A percentile compares a stretch with the other conserved stretches of the same genome.
Evolutionary conservation across 2,888 invertebrate genomes (phyloP).

Genomic region (Pinctada fucata): DNA sequence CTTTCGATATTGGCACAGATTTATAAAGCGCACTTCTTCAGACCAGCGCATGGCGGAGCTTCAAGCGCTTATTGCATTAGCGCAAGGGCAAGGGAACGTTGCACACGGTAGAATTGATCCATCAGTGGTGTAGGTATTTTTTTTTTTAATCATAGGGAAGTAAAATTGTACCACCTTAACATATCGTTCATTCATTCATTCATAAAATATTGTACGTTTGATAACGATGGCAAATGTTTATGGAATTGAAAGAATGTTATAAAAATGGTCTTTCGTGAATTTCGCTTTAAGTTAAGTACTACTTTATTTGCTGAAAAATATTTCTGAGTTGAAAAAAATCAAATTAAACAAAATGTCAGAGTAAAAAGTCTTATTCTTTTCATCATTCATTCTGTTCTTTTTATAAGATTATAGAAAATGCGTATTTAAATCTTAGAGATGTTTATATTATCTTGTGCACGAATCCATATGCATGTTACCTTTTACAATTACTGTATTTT

Average conservation of each 20-base stretch:
- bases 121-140: slow-evolving; percentile 57
- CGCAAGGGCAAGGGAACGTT: slow-evolving; percentile 52
- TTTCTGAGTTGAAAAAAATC: too few relatives aligned
- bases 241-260: background rate
- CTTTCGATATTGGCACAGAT: slow-evolving; percentile 32
- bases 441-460: too few relatives aligned
- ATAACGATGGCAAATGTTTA: background rate
- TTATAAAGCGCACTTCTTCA: slow-evolving; percentile 58
- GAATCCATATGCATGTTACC: too few relatives aligned
- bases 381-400: too few relatives aligned
- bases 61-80: slow-evolving; percentile 61
- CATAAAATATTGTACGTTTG: background rate
- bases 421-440: too few relatives aligned
- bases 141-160: background rate
- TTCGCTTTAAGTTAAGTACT: too few relatives aligned
- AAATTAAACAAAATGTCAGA: too few relatives aligned
- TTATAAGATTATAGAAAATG: too few relatives aligned
- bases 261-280: too few relatives aligned
- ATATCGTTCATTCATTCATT: background rate
- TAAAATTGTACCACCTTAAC: background rate
- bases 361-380: too few relatives aligned
- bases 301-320: too few relatives aligned
- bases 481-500: too few relatives aligned
- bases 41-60: slow-evolving; percentile 65
- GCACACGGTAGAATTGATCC: slow-evolving; percentile 59